Conservation (phyloP, 2,888 invertebrate species). For the Hipparchia sbordonii region DNA sequence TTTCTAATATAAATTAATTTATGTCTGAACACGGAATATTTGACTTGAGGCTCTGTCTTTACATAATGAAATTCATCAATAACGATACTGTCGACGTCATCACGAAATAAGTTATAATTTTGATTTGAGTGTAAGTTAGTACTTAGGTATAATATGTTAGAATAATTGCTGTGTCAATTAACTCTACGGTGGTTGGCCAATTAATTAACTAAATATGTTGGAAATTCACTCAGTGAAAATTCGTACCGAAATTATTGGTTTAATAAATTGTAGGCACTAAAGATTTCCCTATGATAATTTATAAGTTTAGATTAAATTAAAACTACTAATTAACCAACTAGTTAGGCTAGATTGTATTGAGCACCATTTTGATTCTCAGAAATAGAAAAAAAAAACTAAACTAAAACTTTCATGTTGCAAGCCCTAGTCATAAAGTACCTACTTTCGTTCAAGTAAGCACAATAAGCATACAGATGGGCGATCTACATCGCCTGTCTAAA, state of each 20-base stretch:
- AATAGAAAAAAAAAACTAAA: too few relatives aligned
- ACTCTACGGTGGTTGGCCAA: background rate
- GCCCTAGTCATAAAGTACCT: too few relatives aligned
- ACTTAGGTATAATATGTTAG: too few relatives aligned
- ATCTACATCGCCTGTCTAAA: background rate
- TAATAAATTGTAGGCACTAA: background rate
- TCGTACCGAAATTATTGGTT: background rate
- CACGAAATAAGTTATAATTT: too few relatives aligned
- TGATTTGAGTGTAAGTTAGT: too few relatives aligned
- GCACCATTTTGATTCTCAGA: too few relatives aligned
- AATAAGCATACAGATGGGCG: background rate
- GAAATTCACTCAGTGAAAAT: background rate
- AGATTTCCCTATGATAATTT: background rate
- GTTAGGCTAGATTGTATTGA: too few relatives aligned
- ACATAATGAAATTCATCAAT: background rate
- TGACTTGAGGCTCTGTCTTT: background rate
- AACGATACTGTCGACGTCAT: background rate
- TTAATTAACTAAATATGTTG: conserved; percentile 1
- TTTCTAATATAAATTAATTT: background rate
- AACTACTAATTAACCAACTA: too few relatives aligned
- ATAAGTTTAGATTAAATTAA: too few relatives aligned
- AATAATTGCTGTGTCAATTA: background rate
- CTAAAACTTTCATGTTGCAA: too few relatives aligned
- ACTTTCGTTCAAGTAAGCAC: background rate
- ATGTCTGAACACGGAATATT: background rate